Percentiles rank a stretch among this genome's conserved stretches.
Conservation (phyloP, 2,797 vertebrate species). For the Lerista edwardsae region DNA sequence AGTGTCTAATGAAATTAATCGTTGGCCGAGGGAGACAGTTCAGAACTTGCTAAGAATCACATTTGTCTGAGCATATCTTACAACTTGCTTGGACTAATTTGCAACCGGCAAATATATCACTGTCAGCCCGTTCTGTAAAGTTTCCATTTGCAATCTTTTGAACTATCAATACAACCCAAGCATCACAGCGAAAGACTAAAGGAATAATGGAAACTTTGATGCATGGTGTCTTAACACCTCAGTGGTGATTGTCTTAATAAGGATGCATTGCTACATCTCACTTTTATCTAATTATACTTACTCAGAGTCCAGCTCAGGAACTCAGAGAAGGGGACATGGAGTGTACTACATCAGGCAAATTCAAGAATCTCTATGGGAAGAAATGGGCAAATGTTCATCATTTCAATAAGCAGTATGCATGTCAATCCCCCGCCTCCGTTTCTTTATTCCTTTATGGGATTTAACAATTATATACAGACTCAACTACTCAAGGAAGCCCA, state of each 20-base stretch:
- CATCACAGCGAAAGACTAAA: slow-evolving; percentile 26
- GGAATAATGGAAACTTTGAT: slow-evolving; percentile 36
- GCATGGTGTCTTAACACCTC: slow-evolving; percentile 28
- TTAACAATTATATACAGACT: background rate
- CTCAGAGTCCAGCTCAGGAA: slow-evolving; percentile 8
- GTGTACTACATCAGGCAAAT: slow-evolving; percentile 13
- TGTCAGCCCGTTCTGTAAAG: slow-evolving; percentile 68
- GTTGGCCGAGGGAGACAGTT: slow-evolving; percentile 69
- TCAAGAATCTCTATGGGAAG: background rate
- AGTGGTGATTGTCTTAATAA: slow-evolving; percentile 15
- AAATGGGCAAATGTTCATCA: background rate
- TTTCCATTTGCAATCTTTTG: slow-evolving; percentile 69
- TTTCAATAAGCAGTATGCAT: background rate
- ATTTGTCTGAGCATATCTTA: slow-evolving; percentile 70
- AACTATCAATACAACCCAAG: slow-evolving; percentile 64
- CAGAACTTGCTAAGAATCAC: slow-evolving; percentile 73
- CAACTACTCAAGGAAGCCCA: background rate
- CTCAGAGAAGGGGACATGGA: background rate
- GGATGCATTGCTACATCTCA: slow-evolving; percentile 1
- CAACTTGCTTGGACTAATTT: slow-evolving; percentile 72
- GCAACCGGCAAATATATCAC: slow-evolving; percentile 72
- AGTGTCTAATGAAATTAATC: slow-evolving; percentile 75
- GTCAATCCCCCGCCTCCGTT: background rate
- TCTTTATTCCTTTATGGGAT: background rate
- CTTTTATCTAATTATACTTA: slow-evolving; percentile 5